These are phyloP conservation scores for Rousettus madagascariensis DNA, from an alignment of 2,797 vertebrate species.

Conservation along the genomic window DNA sequence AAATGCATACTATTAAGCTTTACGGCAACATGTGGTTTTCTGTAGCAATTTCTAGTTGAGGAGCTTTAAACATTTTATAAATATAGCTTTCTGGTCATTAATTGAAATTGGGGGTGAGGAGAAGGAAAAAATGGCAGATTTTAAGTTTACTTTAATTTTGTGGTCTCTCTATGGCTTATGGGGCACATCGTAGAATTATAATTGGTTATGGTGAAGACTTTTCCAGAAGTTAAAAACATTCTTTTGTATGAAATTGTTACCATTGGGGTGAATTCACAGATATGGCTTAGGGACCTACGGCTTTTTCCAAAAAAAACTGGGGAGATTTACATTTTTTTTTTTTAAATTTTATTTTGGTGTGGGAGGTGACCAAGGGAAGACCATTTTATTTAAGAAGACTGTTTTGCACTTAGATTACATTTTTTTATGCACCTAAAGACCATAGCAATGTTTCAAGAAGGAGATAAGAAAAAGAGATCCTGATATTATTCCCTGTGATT, in stretches of 20 bases:
- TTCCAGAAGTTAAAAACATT: background rate
- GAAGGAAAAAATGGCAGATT: background rate
- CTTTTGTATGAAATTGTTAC: conserved; percentile 19
- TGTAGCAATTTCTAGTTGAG: conserved; percentile 27
- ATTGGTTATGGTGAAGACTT: conserved; percentile 22
- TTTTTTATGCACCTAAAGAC: background rate
- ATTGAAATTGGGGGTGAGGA: background rate
- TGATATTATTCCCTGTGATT: background rate
- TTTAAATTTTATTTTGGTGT: background rate
- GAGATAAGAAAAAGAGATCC: background rate
- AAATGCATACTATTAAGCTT: conserved; percentile 13
- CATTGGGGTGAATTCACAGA: background rate
- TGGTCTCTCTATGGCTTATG: conserved; percentile 78
- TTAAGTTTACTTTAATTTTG: conserved; percentile 72
- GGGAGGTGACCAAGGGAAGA: background rate
- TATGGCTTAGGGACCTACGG: background rate
- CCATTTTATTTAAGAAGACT: background rate
- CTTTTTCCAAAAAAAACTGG: conserved; percentile 1
- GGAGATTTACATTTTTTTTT: background rate
- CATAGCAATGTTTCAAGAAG: background rate
- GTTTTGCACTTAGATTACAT: background rate
- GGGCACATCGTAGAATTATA: conserved; percentile 55
- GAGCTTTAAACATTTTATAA: conserved; percentile 23
- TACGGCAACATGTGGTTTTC: background rate
- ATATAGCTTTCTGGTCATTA: conserved; percentile 19